Evolutionary conservation across 2,888 invertebrate genomes (phyloP).

Genomic region (Aporophyla lueneburgensis): DNA sequence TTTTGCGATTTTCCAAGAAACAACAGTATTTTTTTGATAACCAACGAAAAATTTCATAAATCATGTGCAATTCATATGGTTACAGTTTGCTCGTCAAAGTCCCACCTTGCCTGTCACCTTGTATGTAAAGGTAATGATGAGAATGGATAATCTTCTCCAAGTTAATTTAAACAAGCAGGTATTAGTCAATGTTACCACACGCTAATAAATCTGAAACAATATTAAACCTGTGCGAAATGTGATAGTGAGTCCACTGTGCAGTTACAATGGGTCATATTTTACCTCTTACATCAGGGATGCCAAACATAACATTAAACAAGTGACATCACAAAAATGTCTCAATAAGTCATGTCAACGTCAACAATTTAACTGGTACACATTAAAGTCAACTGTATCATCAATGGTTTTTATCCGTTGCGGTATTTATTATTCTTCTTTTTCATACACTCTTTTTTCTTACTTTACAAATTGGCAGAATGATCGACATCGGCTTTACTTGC

Average conservation of each 20-base stretch:
- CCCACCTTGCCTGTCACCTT: too few relatives aligned
- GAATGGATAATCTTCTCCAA: conserved; percentile 15
- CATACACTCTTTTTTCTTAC: background rate
- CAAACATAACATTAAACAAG: conserved; percentile 3
- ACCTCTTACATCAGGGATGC: conserved; percentile 33
- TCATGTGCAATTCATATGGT: too few relatives aligned
- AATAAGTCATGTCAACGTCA: background rate
- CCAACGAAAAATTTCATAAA: too few relatives aligned
- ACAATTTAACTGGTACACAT: background rate
- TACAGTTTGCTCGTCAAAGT: too few relatives aligned
- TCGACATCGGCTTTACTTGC: background rate
- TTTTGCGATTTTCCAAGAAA: too few relatives aligned
- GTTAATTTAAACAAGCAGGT: conserved; percentile 35
- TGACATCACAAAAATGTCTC: background rate
- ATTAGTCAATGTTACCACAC: conserved; percentile 39
- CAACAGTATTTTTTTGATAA: too few relatives aligned
- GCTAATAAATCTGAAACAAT: conserved; percentile 39
- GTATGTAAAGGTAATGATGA: background rate
- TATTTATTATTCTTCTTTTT: background rate
- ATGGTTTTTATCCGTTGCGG: background rate
- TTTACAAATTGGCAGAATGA: background rate
- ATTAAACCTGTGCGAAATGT: conserved; percentile 49
- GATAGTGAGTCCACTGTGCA: conserved; percentile 35
- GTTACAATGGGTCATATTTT: conserved; percentile 49
- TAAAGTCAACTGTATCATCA: background rate